Conservation (phyloP, 2,113 vertebrate genomes). For the Oryctolagus cuniculus region mOryCun1.1 NC_091453.1:73187501-73188000, state of each 20-base stretch:
- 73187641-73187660: background rate
- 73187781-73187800: constrained; percentile 37
- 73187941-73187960: constrained; percentile 51
- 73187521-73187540: constrained; percentile 33
- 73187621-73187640: background rate
- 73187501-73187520: constrained; percentile 49
- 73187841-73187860: constrained; percentile 2
- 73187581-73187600: background rate
- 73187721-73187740: constrained; percentile 54
- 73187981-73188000: constrained; percentile 55
- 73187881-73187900: constrained; percentile 57
- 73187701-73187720: constrained; percentile 41
- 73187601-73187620: constrained; percentile 49
- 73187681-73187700: constrained; percentile 61
- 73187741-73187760: constrained; percentile 46
- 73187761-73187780: constrained; percentile 37
- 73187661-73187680: constrained; percentile 21
- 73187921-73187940: background rate
- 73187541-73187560: constrained; percentile 33
- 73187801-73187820: constrained; percentile 11
- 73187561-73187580: constrained; percentile 32
- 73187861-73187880: background rate
- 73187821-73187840: constrained; percentile 43
- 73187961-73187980: constrained; percentile 52
- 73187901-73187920: constrained; percentile 8